Conservation (phyloP, 2,113 vertebrate species). For the Tamias sibiricus region DNA sequence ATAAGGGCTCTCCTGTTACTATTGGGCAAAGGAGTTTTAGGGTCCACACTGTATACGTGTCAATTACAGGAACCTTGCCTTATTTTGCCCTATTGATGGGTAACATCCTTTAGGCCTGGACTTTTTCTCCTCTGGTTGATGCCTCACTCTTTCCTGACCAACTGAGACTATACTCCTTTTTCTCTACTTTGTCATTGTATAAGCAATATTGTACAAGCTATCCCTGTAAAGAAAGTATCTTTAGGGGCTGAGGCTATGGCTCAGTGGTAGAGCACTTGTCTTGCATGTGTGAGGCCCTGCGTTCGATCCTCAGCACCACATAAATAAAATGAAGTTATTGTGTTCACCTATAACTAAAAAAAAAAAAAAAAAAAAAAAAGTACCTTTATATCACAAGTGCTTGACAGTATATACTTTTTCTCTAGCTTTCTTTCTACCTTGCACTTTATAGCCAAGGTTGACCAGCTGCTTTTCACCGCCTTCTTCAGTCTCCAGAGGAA, state of each 20-base stretch:
- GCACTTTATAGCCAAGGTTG: not conserved
- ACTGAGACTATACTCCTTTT: too few species aligned
- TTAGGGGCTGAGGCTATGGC: too few species aligned
- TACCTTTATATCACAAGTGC: not conserved
- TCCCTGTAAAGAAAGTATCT: not conserved
- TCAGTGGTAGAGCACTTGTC: too few species aligned
- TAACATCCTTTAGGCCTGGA: not conserved
- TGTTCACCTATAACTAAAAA: too few species aligned
- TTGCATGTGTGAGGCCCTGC: too few species aligned
- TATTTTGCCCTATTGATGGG: not conserved
- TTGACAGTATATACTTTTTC: not conserved
- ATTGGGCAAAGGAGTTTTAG: not conserved
- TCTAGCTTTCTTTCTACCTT: not conserved
- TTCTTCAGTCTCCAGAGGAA: conserved; percentile 10
- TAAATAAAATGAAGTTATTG: too few species aligned
- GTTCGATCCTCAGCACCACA: too few species aligned
- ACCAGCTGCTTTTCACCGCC: not conserved
- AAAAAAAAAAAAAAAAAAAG: too few species aligned
- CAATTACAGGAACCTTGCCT: not conserved
- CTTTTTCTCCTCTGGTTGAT: not conserved
- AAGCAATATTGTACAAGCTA: not conserved
- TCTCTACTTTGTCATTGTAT: not conserved
- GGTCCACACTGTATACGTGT: not conserved
- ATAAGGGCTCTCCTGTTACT: not conserved
- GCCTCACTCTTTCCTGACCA: not conserved